Conservation (phyloP, 2,797 vertebrate species). For the Heliangelus exortis region DNA sequence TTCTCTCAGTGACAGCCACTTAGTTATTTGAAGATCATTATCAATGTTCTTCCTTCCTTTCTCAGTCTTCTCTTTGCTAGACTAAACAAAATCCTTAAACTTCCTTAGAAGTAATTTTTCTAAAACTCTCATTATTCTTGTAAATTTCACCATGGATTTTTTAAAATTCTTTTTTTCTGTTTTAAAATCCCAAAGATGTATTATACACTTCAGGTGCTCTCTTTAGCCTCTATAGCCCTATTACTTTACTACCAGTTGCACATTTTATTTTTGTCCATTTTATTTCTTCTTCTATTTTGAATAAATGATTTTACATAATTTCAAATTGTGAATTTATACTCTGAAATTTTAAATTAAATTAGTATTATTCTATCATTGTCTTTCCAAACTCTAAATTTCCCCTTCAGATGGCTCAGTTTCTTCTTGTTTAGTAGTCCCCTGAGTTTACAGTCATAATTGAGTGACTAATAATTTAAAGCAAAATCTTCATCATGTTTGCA, state of each 20-base stretch:
- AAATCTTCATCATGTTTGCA: not conserved
- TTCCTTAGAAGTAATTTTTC: not conserved
- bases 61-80: conserved; percentile 6
- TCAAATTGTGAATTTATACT: not conserved
- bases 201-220: not conserved
- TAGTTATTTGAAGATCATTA: conserved; percentile 12
- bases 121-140: not conserved
- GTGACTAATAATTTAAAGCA: not conserved
- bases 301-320: not conserved
- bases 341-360: not conserved
- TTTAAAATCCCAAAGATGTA: not conserved
- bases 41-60: conserved; percentile 20
- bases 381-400: not conserved
- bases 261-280: not conserved
- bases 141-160: not conserved
- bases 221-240: fast-evolving
- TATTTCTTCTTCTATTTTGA: not conserved
- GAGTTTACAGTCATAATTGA: not conserved
- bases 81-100: conserved; percentile 17
- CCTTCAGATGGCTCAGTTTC: not conserved
- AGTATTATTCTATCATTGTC: not conserved
- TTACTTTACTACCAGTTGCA: not conserved
- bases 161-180: not conserved
- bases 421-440: not conserved
- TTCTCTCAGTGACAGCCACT: not conserved